Conservation (phyloP, 2,113 vertebrate genomes). For the Mastomys natalensis region DNA sequence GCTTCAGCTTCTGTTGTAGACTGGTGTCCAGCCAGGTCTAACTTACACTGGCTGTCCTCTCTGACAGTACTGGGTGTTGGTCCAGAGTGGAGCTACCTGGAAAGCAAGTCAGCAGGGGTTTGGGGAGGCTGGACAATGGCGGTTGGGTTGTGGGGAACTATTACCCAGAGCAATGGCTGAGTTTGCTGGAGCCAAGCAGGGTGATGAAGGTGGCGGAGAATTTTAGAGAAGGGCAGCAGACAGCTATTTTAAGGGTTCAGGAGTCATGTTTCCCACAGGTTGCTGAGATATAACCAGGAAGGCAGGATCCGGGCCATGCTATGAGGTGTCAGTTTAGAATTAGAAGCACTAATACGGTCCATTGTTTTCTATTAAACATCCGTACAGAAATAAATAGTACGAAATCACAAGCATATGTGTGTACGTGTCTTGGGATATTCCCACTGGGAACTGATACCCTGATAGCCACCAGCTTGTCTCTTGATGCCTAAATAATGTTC, state of each 20-base stretch:
- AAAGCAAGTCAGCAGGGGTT: background rate
- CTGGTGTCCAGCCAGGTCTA: background rate
- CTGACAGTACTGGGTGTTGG: background rate
- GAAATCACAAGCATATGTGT: background rate
- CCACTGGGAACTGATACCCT: background rate
- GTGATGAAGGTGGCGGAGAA: background rate
- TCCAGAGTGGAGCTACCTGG: background rate
- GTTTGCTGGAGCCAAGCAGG: background rate
- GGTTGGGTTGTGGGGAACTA: background rate
- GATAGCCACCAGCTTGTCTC: background rate
- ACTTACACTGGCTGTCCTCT: background rate
- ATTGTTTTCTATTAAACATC: background rate
- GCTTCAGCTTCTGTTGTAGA: background rate
- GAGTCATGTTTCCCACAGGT: background rate
- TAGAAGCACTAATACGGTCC: background rate
- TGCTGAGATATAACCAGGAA: conserved; percentile 12
- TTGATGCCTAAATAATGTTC: conserved; percentile 3
- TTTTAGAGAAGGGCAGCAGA: background rate
- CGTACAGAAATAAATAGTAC: background rate
- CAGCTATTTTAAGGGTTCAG: background rate
- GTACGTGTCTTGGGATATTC: background rate
- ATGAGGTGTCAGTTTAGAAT: background rate
- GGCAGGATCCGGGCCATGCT: background rate
- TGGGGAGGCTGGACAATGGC: background rate
- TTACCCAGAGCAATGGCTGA: background rate